Evolutionary conservation across 2,888 invertebrate genomes (phyloP), one percentile per base, ranked within the genome.

Genomic region (Doris montereyensis): DNA sequence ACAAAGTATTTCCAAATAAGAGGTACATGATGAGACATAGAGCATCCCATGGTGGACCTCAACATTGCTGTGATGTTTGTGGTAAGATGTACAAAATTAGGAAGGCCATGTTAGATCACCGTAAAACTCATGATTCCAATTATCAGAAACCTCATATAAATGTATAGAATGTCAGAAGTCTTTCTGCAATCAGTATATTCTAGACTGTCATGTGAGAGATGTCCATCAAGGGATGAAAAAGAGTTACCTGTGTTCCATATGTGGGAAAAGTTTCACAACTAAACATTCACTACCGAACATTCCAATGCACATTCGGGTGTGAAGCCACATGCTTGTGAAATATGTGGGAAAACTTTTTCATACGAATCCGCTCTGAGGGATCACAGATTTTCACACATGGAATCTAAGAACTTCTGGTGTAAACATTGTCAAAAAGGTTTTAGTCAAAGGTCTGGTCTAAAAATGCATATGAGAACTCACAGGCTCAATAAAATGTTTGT

Each of bases 391-490:
- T 87, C 88, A 8, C 91, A 91, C 78, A 78, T 85, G 71, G 88
- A 87, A 73, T 81, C 83, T n/a, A 88, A 90, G 77, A 87, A 87
- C 65, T 92, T 91, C 85, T 83, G 86, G 58, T 92, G 92, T 82
- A 84, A 78, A n/a, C 81, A 85, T 52, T 92, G 92, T 83, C 85
- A 86, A 41, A 88, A 88, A 79, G 86, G 87, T 21, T 92, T 92
- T 81, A 86, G 86, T 26, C 90, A 91, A 67, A 89, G 91, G 70
- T 87, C 91, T 52, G 90, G 90, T 26, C 84, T 92, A 34, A 88
- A 90, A 77, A 91, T 91, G 76, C 92, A 92, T 84, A 85, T 88
- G 81, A 87, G 91, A 35, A 90, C 91, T 80, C 92, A 92, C 83
- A 86, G 85, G 79, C 91, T 90, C 28, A 87, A 88, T 74, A 89